phyloP scores from a whole-genome alignment of 2,113 vertebrate genomes.

The Aegithalos caudatus region DNA sequence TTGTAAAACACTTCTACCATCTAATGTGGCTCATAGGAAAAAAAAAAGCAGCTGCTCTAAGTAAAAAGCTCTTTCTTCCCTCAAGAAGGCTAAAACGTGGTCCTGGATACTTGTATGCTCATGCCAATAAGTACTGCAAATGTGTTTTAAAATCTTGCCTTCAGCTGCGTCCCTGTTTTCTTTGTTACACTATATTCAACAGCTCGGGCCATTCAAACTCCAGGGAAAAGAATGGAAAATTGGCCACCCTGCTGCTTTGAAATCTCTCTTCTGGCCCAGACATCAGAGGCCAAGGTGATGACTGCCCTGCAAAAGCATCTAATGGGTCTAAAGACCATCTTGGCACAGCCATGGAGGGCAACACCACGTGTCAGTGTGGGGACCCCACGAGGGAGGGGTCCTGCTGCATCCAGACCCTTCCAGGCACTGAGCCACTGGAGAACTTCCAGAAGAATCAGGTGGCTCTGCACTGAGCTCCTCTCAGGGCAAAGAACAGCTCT shows the following conservation, averaged over 20 bases:
- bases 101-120: not conserved
- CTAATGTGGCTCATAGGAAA: not conserved
- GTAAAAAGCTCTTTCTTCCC: not conserved
- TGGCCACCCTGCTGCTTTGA: not conserved
- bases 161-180: not conserved
- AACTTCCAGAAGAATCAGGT: not conserved
- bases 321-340: not conserved
- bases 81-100: not conserved
- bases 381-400: not conserved
- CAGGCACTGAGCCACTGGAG: not conserved
- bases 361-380: rapidly evolving
- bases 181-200: not conserved
- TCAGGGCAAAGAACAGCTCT: not conserved
- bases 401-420: not conserved
- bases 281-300: not conserved
- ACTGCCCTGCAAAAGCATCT: not conserved
- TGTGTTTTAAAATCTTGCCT: not conserved
- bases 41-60: not conserved
- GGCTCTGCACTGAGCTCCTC: not conserved
- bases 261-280: not conserved
- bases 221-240: not conserved
- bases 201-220: not conserved
- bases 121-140: not conserved
- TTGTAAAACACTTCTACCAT: not conserved
- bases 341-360: not conserved